Evolutionary conservation across 2,888 invertebrate species (phyloP).

Genomic region (Diarsia dahlii): DNA sequence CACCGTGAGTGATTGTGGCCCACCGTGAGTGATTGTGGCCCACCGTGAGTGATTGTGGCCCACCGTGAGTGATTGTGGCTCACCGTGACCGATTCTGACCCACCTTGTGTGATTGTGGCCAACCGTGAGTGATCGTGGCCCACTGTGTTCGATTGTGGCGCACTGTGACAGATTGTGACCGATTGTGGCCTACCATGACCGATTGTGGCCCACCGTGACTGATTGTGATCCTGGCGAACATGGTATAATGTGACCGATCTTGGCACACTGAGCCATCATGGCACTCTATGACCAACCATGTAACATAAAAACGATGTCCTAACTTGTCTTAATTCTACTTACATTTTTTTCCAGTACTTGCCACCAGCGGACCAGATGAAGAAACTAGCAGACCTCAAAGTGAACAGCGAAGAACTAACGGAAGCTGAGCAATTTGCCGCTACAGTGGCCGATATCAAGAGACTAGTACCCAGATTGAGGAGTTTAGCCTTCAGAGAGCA

Average conservation of each 20-base stretch:
- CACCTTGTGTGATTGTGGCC: neutral
- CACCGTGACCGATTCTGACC: neutral
- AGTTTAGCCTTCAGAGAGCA: conserved; percentile 97
- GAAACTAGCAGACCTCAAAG: conserved; percentile 95
- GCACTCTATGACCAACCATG: no score
- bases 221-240: no score
- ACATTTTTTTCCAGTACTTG: conserved; percentile 92
- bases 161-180: neutral
- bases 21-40: neutral
- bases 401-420: conserved; percentile 94
- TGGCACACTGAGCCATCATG: neutral
- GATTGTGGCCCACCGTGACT: neutral
- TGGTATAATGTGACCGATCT: neutral
- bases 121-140: neutral
- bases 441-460: conserved; percentile 96
- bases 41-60: neutral
- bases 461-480: conserved; percentile 95
- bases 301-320: no score
- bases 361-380: conserved; percentile 97
- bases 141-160: neutral
- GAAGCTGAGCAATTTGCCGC: conserved; percentile 99
- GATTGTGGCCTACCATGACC: neutral
- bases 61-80: neutral
- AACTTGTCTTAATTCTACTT: neutral
- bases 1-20: neutral